phyloP scores from a whole-genome alignment of 2,113 vertebrate species.

The Grantiella picta region DNA sequence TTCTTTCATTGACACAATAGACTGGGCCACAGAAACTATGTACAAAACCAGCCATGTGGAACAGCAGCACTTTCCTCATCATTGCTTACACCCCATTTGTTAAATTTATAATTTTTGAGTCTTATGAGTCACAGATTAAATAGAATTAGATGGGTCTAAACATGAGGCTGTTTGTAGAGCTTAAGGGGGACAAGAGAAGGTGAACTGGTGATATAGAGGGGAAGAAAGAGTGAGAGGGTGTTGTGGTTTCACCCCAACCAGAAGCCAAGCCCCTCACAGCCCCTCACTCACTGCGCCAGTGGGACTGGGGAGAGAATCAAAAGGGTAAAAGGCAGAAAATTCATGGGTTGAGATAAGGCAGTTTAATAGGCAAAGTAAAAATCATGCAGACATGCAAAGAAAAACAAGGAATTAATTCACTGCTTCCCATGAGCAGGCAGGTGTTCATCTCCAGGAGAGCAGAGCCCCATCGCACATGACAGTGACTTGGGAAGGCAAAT shows the following conservation, averaged over 20 bases:
- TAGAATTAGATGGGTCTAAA: neutral
- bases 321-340: neutral
- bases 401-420: neutral
- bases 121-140: neutral
- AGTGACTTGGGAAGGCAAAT: neutral
- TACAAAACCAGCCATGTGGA: neutral
- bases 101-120: neutral
- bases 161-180: fast-evolving
- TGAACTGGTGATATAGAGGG: neutral
- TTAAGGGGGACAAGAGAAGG: neutral
- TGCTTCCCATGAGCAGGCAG: neutral
- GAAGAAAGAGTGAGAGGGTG: neutral
- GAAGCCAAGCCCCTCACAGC: neutral
- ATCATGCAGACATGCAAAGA: neutral
- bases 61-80: neutral
- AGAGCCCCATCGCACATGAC: fast-evolving
- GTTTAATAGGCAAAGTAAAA: neutral
- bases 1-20: neutral
- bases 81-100: neutral
- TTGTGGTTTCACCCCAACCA: neutral
- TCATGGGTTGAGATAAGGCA: neutral
- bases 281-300: neutral
- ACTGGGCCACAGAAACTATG: neutral
- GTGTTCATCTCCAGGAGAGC: neutral
- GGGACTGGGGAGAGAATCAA: neutral